phyloP scores from a whole-genome alignment of 1,140 invertebrate species.

The Drosophila ercepeae region DNA sequence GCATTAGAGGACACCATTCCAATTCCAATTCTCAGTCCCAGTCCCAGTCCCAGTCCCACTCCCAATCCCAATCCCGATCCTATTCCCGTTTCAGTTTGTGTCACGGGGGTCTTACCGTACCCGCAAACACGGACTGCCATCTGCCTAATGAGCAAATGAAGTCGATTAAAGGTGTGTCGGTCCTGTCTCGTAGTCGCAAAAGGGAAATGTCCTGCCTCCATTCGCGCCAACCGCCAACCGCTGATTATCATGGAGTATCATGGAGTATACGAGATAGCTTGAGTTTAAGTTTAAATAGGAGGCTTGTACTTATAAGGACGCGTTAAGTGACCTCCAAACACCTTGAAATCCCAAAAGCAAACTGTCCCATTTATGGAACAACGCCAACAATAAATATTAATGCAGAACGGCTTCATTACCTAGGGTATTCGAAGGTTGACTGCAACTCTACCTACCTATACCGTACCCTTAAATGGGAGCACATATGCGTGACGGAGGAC shows the following conservation, averaged over 20 bases:
- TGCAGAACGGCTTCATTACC: conserved; percentile 38
- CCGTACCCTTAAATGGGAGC: conserved; percentile 7
- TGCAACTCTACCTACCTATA: conserved; percentile 14
- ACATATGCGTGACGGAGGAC: conserved; percentile 65
- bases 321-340: background rate
- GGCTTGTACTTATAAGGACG: background rate
- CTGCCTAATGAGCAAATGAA: conserved; percentile 80
- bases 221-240: background rate
- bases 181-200: background rate
- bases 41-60: background rate
- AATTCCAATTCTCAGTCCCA: no score
- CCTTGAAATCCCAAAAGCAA: background rate
- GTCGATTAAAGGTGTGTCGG: conserved; percentile 72
- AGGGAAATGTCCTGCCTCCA: conserved; percentile 10
- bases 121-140: conserved; percentile 63
- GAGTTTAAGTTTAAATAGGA: background rate
- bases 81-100: background rate
- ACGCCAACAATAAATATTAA: conserved; percentile 59
- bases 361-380: background rate
- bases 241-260: conserved; percentile 30
- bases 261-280: no score
- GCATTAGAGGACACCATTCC: conserved; percentile 35
- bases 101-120: conserved; percentile 9
- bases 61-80: background rate
- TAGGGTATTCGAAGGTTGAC: conserved; percentile 12